Conservation (phyloP, 2,888 invertebrate species). For the Cartodere bifasciata region DNA sequence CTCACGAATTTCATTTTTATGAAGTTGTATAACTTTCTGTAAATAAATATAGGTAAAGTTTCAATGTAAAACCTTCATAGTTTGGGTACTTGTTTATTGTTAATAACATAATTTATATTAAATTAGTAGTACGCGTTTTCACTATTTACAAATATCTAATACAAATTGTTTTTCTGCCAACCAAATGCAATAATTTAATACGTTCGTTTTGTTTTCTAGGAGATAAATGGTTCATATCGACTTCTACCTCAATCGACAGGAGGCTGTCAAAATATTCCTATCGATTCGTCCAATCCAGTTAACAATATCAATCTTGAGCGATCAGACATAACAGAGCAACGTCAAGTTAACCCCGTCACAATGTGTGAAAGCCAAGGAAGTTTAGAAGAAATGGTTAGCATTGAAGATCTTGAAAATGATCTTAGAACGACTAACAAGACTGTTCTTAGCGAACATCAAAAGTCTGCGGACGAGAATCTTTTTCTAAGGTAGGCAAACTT, state of each 20-base stretch:
- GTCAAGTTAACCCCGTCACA: constrained; percentile 13
- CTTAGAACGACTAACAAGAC: constrained; percentile 25
- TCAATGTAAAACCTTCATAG: no score
- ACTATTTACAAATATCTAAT: no score
- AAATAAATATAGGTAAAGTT: no score
- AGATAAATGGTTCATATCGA: constrained; percentile 56
- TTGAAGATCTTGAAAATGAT: constrained; percentile 27
- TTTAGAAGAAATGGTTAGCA: constrained; percentile 32
- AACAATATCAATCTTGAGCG: constrained; percentile 6
- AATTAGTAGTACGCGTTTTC: no score
- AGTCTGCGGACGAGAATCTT: constrained; percentile 61
- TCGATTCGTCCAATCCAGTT: constrained; percentile 18
- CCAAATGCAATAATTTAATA: constrained; percentile 2
- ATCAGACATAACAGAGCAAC: constrained; percentile 3
- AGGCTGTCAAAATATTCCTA: constrained; percentile 35
- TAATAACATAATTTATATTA: no score
- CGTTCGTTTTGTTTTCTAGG: constrained; percentile 34
- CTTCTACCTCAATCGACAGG: constrained; percentile 55
- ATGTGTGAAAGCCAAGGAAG: constrained; percentile 38
- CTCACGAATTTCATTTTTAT: no score
- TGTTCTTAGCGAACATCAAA: constrained; percentile 36
- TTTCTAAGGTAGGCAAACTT: no score
- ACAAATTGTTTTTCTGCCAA: background rate
- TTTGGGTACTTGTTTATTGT: no score
- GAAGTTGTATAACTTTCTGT: no score